These are phyloP conservation scores for Syrista parreyssii DNA, from an alignment of 2,888 invertebrate species.

Conservation along the genomic window DNA sequence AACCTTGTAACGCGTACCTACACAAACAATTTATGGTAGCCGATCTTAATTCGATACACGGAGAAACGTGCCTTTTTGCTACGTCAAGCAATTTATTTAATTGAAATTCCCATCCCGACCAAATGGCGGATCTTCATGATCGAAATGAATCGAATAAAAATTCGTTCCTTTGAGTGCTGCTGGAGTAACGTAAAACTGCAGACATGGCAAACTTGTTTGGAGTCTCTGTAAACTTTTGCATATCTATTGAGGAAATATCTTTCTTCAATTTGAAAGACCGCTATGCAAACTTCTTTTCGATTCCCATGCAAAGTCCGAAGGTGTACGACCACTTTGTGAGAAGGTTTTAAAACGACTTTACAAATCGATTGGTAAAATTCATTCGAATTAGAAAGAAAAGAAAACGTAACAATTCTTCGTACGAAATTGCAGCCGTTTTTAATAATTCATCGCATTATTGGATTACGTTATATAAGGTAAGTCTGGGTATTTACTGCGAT, in stretches of 20 bases:
- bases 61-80: neutral
- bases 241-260: neutral
- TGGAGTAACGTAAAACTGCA: neutral
- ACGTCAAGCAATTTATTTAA: neutral
- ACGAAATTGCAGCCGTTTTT: neutral
- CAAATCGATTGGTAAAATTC: neutral
- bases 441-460: neutral
- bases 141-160: neutral
- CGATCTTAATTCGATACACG: slow-evolving; percentile 17
- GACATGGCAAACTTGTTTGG: neutral
- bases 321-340: neutral
- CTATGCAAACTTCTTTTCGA: neutral
- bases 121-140: neutral
- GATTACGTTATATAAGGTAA: neutral
- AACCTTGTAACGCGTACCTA: slow-evolving; percentile 20
- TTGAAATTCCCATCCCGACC: neutral
- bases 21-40: slow-evolving; percentile 24
- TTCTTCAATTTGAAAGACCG: neutral
- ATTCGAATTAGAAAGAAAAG: neutral
- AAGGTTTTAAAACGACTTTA: neutral
- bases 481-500: too few species aligned
- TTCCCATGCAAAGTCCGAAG: neutral
- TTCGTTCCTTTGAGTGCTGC: neutral
- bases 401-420: neutral
- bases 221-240: neutral